These are phyloP conservation scores for Catalaphyllia jardinei DNA, from an alignment of 64 coral and sea anemone species.

Conservation along the genomic window DNA sequence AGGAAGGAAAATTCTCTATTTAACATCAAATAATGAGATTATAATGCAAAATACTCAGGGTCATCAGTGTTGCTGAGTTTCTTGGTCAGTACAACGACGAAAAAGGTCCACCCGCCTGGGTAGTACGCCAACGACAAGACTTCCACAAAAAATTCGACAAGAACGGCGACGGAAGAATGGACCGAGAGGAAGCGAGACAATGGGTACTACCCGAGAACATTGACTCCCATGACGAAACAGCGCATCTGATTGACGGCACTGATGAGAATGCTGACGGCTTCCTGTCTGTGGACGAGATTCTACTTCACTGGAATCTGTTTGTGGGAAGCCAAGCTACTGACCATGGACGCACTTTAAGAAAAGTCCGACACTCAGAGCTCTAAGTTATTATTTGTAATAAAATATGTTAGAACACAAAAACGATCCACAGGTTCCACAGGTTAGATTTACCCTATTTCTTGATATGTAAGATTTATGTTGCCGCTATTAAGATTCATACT, in stretches of 20 bases:
- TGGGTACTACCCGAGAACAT: slow-evolving; percentile 88
- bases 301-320: slow-evolving; percentile 94
- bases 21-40: no score
- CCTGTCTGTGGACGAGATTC: slow-evolving; percentile 90
- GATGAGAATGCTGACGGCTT: slow-evolving; percentile 92
- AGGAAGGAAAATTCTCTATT: no score
- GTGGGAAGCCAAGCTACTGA: slow-evolving; percentile 97
- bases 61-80: slow-evolving; percentile 88
- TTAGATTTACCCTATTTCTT: no score
- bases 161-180: slow-evolving; percentile 86
- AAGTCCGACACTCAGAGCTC: slow-evolving; percentile 89
- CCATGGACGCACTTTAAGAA: slow-evolving; percentile 86
- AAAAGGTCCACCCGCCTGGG: slow-evolving; percentile 81
- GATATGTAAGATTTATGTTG: no score
- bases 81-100: slow-evolving; percentile 89
- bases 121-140: slow-evolving; percentile 66
- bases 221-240: slow-evolving; percentile 82
- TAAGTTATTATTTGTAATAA: neutral
- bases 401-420: no score
- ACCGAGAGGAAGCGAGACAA: slow-evolving; percentile 79
- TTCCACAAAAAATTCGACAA: slow-evolving; percentile 86
- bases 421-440: no score
- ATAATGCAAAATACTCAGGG: slow-evolving; percentile 11
- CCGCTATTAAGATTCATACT: no score
- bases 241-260: slow-evolving; percentile 89